phyloP scores from a whole-genome alignment of 2,888 invertebrate species.

The Tinea trinotella region DNA sequence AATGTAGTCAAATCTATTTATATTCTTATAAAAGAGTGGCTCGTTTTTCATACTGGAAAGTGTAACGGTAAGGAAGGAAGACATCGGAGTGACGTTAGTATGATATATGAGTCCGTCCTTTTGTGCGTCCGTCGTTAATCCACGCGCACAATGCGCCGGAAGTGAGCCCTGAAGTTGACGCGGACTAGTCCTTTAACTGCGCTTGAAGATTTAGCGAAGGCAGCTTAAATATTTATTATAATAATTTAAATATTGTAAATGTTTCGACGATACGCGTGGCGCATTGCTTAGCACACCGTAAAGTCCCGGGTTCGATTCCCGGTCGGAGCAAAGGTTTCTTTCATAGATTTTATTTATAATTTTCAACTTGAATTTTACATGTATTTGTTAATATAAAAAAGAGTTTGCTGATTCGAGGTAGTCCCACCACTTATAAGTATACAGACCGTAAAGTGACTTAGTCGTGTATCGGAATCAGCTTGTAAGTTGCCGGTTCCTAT shows the following conservation, averaged over 20 bases:
- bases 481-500: too few species aligned
- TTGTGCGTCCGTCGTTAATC: constrained; percentile 67
- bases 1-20: neutral
- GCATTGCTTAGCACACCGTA: too few species aligned
- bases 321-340: too few species aligned
- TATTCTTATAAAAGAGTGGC: neutral
- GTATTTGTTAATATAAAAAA: too few species aligned
- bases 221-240: neutral
- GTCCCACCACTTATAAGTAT: too few species aligned
- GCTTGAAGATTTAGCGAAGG: neutral
- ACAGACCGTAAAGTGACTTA: too few species aligned
- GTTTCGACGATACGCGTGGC: too few species aligned
- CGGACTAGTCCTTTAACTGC: constrained; percentile 32
- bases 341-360: too few species aligned
- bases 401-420: too few species aligned
- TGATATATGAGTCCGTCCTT: constrained; percentile 66
- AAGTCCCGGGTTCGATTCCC: too few species aligned
- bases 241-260: neutral
- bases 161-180: constrained; percentile 19
- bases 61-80: constrained; percentile 64
- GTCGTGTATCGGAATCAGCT: too few species aligned
- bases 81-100: constrained; percentile 69
- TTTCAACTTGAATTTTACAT: too few species aligned
- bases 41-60: constrained; percentile 46
- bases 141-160: constrained; percentile 50